A percentile compares a stretch with the other conserved stretches of the same genome.
Conservation (phyloP, 2,888 invertebrate genomes). For the Pristionchus arcanus region DNA sequence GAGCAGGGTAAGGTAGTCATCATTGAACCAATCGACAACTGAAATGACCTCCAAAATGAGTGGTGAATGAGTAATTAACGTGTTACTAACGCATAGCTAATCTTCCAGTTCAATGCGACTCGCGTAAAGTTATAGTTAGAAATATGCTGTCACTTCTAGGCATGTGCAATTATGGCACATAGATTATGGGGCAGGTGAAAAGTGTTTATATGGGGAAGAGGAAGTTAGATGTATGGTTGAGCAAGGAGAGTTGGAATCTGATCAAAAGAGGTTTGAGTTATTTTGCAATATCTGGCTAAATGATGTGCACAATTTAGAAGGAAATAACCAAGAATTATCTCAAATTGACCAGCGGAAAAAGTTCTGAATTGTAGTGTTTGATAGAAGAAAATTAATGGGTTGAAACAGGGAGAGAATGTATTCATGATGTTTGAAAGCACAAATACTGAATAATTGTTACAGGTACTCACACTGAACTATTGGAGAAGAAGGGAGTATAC, state of each 20-base stretch:
- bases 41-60: not conserved
- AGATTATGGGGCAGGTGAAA: not conserved
- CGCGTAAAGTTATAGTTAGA: not conserved
- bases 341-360: not conserved
- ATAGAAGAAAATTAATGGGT: not conserved
- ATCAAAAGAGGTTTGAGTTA: not conserved
- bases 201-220: not conserved
- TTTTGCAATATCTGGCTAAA: not conserved
- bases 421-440: not conserved
- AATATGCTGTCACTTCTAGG: not conserved
- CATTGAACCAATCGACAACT: not conserved
- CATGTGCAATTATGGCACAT: not conserved
- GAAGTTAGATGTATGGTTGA: not conserved
- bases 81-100: not conserved
- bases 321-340: not conserved
- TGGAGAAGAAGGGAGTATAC: slow-evolving; percentile 85
- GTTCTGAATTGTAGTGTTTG: not conserved
- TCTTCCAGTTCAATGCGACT: not conserved
- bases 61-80: not conserved
- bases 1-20: slow-evolving; percentile 81
- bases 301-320: not conserved
- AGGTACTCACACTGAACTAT: slow-evolving; percentile 86
- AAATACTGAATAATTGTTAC: slow-evolving; percentile 60
- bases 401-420: not conserved
- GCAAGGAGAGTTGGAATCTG: not conserved